Base-by-base conservation (phyloP, 1,140 invertebrate genomes). In the Drosophila suzukii region DNA sequence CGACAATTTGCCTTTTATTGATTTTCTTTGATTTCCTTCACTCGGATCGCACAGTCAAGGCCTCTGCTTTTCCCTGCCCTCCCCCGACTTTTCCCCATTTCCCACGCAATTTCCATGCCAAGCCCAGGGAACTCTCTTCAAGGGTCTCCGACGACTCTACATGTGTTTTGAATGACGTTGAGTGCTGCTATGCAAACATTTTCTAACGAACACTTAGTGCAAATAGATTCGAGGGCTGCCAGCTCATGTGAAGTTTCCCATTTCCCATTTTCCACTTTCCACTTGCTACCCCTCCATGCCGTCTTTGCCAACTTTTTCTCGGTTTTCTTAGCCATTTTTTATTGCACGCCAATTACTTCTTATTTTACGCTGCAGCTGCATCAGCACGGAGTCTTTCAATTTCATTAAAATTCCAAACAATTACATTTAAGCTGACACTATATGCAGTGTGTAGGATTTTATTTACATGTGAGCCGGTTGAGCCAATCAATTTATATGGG, bases 181-280 rank as follows among this genome's bases (percentile, higher is more conserved):
- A 88, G 84, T 89, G 84, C 77, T 88, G 84, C 85, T 89, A 90
- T 89, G 85, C 84, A 89, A 89, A 89, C 84, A 89, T 89, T 89
- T 88, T 89, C 84, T 89, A 89, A 89, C 85, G 84, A 89, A 89
- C 84, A 90, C 81, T 89, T 89, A 84, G 85, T 80, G 80, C 84
- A 88, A 88, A 88, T 88, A 88, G 79, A 88, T 89, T 89, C 67
- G 67, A 83, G 72, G 47, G 61, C 68, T 66, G 75, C 62, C 63
- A 47, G 75, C 72, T 54, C 65, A 68, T 68, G 61, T 68, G 32
- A 56, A 77, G 49, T 72, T 41, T 58, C 46, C 65, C 67, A 71
- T 71, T 70, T 50, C 47, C 43, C 30, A 54, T 46, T 71, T 63
- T 10, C 43, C 32, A 36, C 39, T 34, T 27, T 13, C 24, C 11